Percentiles rank a stretch among this genome's conserved stretches.
Evolutionary conservation across 2,113 vertebrate species (phyloP).

Genomic region (Leptobrachium leishanense): DNA sequence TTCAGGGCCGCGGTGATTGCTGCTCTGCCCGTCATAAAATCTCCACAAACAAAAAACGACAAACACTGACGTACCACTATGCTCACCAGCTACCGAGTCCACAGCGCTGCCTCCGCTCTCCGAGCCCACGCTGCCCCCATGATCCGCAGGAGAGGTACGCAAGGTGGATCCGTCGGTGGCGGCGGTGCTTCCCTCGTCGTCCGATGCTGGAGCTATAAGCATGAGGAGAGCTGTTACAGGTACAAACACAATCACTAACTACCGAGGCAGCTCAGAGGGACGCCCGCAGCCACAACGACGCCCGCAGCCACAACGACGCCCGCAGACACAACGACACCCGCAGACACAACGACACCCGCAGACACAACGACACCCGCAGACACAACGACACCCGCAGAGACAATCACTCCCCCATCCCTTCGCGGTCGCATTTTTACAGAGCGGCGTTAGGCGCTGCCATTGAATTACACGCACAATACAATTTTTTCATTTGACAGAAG

Average conservation of each 20-base stretch:
- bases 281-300: neutral
- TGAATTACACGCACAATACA: no score
- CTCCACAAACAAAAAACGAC: neutral
- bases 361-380: no score
- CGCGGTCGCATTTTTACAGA: neutral
- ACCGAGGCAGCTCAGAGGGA: conserved; percentile 11
- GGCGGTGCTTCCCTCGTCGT: conserved; percentile 97
- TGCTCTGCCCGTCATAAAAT: no score
- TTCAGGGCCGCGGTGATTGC: no score
- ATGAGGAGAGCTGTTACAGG: conserved; percentile 95
- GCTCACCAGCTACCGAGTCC: conserved; percentile 95
- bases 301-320: no score
- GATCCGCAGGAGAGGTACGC: conserved; percentile 94
- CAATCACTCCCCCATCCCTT: no score
- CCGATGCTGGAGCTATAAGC: conserved; percentile 97
- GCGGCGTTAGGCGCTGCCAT: neutral
- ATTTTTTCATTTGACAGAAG: neutral
- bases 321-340: no score
- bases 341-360: no score
- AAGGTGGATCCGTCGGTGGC: conserved; percentile 96
- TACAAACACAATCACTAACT: conserved; percentile 73
- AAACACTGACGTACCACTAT: conserved; percentile 80
- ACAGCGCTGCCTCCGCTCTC: conserved; percentile 96
- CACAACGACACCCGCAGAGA: no score
- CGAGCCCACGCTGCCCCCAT: conserved; percentile 94